Base-by-base conservation (phyloP, 2,797 vertebrate species). In the Macropodus opercularis region DNA sequence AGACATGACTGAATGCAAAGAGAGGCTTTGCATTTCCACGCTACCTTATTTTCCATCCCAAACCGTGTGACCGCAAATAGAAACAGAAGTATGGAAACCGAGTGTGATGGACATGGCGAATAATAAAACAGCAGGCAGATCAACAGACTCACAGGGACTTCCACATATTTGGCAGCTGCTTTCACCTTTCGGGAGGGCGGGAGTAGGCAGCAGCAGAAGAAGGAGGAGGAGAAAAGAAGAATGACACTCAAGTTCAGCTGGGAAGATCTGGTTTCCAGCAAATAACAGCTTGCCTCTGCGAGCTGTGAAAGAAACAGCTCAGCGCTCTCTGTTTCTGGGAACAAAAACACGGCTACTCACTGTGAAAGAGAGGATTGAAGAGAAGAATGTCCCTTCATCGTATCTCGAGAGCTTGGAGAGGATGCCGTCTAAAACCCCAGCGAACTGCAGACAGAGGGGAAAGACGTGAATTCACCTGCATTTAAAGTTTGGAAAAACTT, bases 361-460 rank as follows among this genome's bases (percentile, higher is more conserved):
- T 73, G 97, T 98, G 91, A 99, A 97, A 43, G 96, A 97, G 77
- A 98, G 94, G 75, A 99, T 92, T 5, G 97, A 99, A 10, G 97
- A 99, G 83, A 98, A 96, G 90, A 99, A 95, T 3, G 96, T 97
- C 63, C 97, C 97, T 92, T 99, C 96, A 60, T 99, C 97, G 0
- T 98, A 99, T 87, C 97, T 89, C 4, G 97, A 96, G 61, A 99
- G 89, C 70, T 98, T 99, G 75, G 95, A 95, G 62, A 99, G 89
- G 49, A 98, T 93, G 15, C 93, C 85, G 76, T 98, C 96, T 73
- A 99, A 83, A 73, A 98, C 95, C 21, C 93, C 92, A 63, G 93
- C 87, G 85, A 96, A 94, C 97, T 99, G 81, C 5, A 44, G 22
- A 64, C 18, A 31, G 11, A 27, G 32, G 32, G 11, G 13, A 8